Conservation (phyloP, 2,888 invertebrate genomes). For the Marronus borbonicus region DNA sequence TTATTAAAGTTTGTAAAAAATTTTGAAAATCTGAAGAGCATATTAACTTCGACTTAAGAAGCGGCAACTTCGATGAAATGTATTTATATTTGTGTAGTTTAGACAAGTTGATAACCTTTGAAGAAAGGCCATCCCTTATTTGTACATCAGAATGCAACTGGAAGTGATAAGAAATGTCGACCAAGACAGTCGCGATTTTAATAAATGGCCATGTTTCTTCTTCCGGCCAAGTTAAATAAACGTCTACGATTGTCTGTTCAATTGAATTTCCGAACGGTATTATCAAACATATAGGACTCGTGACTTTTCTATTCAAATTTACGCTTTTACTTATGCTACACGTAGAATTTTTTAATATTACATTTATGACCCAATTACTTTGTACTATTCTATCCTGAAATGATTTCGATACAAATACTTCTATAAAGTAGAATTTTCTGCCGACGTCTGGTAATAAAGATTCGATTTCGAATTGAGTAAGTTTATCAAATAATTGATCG, state of each 20-base stretch:
- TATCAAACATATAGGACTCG: constrained; percentile 58
- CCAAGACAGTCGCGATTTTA: constrained; percentile 58
- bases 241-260: constrained; percentile 58
- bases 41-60: constrained; percentile 58
- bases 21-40: constrained; percentile 57
- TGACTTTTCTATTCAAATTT: constrained; percentile 53
- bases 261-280: constrained; percentile 60
- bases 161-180: constrained; percentile 66
- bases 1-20: constrained; percentile 61
- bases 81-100: constrained; percentile 40
- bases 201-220: constrained; percentile 57
- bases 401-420: constrained; percentile 62
- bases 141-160: constrained; percentile 47
- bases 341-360: constrained; percentile 56
- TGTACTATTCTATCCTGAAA: constrained; percentile 60
- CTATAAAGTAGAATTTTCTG: constrained; percentile 63
- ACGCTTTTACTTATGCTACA: constrained; percentile 55
- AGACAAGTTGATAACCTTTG: constrained; percentile 36
- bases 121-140: constrained; percentile 10
- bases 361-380: constrained; percentile 60
- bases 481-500: constrained; percentile 60
- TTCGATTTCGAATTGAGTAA: constrained; percentile 55
- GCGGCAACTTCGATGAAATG: constrained; percentile 23
- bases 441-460: constrained; percentile 52
- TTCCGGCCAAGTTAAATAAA: constrained; percentile 58